Base-by-base conservation (phyloP, 2,888 invertebrate genomes). In the Orchesella flavescens region DNA sequence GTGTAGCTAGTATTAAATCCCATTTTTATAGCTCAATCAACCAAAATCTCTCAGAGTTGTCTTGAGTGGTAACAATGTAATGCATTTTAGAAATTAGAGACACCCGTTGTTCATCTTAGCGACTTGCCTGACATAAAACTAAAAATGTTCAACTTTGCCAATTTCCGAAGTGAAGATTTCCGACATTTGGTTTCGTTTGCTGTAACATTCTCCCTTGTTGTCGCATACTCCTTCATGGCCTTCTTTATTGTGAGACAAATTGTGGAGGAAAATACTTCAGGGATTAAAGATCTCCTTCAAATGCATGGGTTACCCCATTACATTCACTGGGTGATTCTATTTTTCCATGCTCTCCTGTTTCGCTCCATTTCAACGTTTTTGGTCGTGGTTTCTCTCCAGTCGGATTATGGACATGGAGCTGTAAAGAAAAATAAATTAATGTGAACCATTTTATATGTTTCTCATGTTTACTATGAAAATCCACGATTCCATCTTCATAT, bases 161-260 rank as follows among this genome's bases (percentile, higher is more conserved):
- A 84, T 17, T 84, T 77, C n/a, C 75, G 66, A 23, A 80, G 24
- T 15, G 12, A 13, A 0, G 24, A 57, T 3, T 55, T 84, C 7
- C 75, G 84, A 17, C 17, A 34, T 7, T 55, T 85, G 13, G 68
- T 85, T 0, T 57, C 78, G 0, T 59, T 65, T 49, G 61, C 78
- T 0, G 53, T 85, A 1, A 69, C 79, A 10, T 69, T 74, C 53
- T 76, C 73, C 21, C 59, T 87, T 15, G 72, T 83, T 12, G 23
- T 75, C 12, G 77, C 86, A 9, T 87, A 87, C 72, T 12, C 66
- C n/a, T 84, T 86, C 46, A 78, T 84, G 23, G 79, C 85, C 1
- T 87, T 72, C 43, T 87, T 87, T 57, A 87, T 86, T 23, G 86
- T 87, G 43, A 75, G 72, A 53, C 87, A 87, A 76, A 80, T 87